phyloP scores from a whole-genome alignment of 2,113 vertebrate genomes.

The Rhadina sibilatrix region DNA sequence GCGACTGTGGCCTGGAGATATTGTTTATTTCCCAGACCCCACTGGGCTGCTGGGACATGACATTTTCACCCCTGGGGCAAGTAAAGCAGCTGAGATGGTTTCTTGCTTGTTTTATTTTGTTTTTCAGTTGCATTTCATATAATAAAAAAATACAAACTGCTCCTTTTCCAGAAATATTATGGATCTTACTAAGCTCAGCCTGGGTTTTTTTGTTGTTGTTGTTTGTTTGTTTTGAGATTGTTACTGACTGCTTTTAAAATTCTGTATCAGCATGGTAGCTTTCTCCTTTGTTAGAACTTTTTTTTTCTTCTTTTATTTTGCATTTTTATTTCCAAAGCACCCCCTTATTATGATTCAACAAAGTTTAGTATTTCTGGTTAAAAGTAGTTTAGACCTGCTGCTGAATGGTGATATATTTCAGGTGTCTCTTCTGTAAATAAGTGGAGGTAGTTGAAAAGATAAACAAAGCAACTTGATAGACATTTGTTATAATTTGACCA shows the following conservation, averaged over 20 bases:
- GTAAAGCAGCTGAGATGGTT: background rate
- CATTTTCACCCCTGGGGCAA: background rate
- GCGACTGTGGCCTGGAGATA: background rate
- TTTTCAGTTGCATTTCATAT: background rate
- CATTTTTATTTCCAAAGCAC: background rate
- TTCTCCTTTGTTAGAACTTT: too few species aligned
- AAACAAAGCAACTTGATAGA: background rate
- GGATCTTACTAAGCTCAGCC: background rate
- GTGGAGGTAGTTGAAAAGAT: background rate
- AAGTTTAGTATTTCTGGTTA: background rate
- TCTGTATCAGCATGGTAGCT: background rate
- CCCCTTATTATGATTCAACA: background rate
- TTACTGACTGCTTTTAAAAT: background rate
- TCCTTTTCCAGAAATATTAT: background rate
- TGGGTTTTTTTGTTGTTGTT: background rate
- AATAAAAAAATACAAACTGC: background rate
- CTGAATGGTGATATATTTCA: background rate
- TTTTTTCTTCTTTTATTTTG: background rate
- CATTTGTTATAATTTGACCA: background rate
- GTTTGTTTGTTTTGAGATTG: background rate
- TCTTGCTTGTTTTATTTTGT: background rate
- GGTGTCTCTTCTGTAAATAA: background rate
- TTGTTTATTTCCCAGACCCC: background rate
- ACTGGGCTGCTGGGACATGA: background rate
- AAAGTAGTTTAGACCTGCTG: background rate